These are phyloP conservation scores for Gavia stellata DNA, from an alignment of 2,113 vertebrate species.

Conservation along the genomic window DNA sequence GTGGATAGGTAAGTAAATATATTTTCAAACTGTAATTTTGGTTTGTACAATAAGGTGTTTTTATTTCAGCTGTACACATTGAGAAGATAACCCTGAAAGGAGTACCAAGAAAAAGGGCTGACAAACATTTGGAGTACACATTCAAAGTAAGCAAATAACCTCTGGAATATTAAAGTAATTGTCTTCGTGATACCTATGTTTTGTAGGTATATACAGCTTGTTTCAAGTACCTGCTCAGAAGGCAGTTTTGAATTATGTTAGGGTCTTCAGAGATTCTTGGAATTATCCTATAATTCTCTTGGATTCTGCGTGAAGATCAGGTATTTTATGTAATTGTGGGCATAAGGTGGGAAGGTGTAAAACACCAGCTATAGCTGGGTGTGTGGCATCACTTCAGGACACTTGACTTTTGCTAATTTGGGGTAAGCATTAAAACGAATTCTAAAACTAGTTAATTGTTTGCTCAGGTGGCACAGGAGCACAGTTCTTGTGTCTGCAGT, in stretches of 20 bases:
- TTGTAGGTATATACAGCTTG: neutral
- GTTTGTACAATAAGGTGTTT: slow-evolving; percentile 27
- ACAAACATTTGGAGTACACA: slow-evolving; percentile 87
- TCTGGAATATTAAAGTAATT: neutral
- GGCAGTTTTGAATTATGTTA: neutral
- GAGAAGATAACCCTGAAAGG: slow-evolving; percentile 88
- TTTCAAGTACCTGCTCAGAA: neutral
- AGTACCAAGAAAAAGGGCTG: slow-evolving; percentile 83
- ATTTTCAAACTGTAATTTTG: neutral
- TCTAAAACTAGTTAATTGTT: neutral
- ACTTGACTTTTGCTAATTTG: neutral
- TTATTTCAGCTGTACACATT: slow-evolving; percentile 88
- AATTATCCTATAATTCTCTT: neutral
- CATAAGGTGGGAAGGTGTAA: neutral
- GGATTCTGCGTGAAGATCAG: neutral
- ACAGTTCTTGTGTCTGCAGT: neutral
- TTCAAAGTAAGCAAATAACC: slow-evolving; percentile 82
- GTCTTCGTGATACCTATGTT: neutral
- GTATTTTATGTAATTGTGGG: neutral
- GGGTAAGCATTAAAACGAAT: neutral
- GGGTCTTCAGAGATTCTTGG: neutral
- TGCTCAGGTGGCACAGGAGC: neutral
- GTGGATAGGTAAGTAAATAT: neutral
- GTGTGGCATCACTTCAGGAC: neutral
- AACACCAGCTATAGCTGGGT: neutral